Conservation (phyloP, 2,797 vertebrate species). For the Lindbergichthys nudifrons region DNA sequence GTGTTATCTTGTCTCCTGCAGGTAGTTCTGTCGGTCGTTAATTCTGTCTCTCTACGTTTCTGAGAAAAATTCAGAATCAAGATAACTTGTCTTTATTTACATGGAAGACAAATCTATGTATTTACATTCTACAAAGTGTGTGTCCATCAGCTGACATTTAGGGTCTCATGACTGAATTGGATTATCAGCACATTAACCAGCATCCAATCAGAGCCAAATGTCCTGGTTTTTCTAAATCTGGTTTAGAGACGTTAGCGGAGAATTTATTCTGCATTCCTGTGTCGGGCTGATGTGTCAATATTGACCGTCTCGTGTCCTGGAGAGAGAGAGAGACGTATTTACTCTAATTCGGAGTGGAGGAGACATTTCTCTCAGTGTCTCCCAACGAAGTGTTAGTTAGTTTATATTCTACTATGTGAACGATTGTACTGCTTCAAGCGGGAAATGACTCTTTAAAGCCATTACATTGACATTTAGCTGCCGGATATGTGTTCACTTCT, state of each 20-base stretch:
- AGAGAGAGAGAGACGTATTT: conserved; percentile 34
- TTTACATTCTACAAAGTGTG: no score
- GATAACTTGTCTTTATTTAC: no score
- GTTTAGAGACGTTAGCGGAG: conserved; percentile 40
- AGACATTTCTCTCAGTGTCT: conserved; percentile 15
- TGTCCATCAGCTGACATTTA: conserved; percentile 41
- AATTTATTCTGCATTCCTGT: conserved; percentile 59
- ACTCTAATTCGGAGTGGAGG: conserved; percentile 10
- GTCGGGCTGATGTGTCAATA: conserved; percentile 61
- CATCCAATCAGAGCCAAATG: conserved; percentile 51
- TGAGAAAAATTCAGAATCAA: no score
- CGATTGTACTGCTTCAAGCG: no score
- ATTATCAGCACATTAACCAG: conserved; percentile 48
- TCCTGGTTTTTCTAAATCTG: conserved; percentile 56
- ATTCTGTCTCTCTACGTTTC: no score
- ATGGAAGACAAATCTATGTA: no score
- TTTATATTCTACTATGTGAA: no score
- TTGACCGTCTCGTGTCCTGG: conserved; percentile 61
- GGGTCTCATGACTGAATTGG: conserved; percentile 66
- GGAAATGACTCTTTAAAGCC: no score
- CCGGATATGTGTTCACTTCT: no score
- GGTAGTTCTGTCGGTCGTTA: no score
- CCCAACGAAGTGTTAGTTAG: not conserved
- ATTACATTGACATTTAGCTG: no score
- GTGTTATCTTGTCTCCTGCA: no score